Conservation (phyloP, 2,888 invertebrate genomes). For the Teleogryllus oceanicus region DNA sequence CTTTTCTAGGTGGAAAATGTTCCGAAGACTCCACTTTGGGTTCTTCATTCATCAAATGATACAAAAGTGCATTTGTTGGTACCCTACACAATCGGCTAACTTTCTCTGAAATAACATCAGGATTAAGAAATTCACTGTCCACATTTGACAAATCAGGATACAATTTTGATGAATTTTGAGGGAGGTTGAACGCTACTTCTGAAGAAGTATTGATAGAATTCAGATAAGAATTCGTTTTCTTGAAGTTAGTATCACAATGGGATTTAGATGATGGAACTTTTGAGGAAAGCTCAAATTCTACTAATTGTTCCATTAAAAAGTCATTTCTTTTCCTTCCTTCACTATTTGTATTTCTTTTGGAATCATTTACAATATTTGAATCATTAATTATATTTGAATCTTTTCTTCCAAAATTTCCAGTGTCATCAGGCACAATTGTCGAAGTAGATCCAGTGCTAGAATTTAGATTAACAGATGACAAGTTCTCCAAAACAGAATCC, state of each 20-base stretch:
- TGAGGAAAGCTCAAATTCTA: neutral
- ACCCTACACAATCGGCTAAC: conserved; percentile 41
- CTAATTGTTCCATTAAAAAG: neutral
- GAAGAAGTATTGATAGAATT: neutral
- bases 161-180: neutral
- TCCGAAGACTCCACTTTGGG: neutral
- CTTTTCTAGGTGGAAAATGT: conserved; percentile 27
- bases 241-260: neutral
- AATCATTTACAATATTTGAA: neutral
- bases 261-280: too few relatives aligned
- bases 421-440: conserved; percentile 19
- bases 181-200: neutral
- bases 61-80: conserved; percentile 39
- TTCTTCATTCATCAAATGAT: conserved; percentile 37
- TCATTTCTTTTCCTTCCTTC: neutral
- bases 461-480: neutral
- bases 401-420: neutral
- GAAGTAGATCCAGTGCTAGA: neutral
- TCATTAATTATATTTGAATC: neutral
- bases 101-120: conserved; percentile 38
- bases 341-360: neutral
- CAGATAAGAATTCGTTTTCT: neutral
- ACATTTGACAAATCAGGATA: neutral
- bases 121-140: neutral
- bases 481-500: neutral